Conservation (phyloP, 2,113 vertebrate species). For the Oreocharis arfaki region DNA sequence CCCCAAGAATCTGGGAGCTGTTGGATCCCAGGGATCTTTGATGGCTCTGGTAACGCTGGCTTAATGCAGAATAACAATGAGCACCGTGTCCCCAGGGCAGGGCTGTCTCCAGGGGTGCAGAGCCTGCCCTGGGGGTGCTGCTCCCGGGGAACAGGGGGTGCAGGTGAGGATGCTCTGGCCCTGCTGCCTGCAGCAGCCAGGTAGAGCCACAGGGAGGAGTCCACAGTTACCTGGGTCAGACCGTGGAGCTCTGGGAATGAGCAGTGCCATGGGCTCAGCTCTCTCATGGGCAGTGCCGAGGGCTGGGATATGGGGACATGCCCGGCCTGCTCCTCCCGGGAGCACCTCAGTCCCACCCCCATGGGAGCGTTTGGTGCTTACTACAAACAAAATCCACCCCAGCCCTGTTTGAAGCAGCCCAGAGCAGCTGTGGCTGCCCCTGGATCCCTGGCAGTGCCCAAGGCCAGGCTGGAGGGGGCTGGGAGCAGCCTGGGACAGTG, state of each 20-base stretch:
- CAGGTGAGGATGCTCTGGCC: neutral
- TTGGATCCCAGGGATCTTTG: neutral
- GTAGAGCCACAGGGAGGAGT: neutral
- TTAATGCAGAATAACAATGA: neutral
- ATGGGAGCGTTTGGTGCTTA: rapidly evolving
- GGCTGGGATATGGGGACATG: rapidly evolving
- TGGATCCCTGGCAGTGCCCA: neutral
- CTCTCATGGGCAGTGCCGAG: no score
- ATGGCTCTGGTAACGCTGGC: neutral
- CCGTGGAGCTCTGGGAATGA: rapidly evolving
- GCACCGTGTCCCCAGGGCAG: neutral
- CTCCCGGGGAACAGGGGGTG: neutral
- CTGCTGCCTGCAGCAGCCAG: neutral
- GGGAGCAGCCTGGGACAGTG: neutral
- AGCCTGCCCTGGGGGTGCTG: neutral
- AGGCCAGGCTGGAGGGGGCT: neutral
- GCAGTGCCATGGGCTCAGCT: neutral
- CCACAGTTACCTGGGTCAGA: neutral
- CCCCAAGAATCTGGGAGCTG: neutral
- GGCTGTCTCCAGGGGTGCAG: neutral
- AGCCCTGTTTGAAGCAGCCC: neutral
- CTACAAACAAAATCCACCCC: neutral
- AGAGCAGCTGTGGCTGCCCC: neutral
- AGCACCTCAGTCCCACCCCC: neutral
- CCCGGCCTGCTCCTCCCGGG: neutral